Conservation (phyloP, 2,888 invertebrate species). For the Panopea generosa region DNA sequence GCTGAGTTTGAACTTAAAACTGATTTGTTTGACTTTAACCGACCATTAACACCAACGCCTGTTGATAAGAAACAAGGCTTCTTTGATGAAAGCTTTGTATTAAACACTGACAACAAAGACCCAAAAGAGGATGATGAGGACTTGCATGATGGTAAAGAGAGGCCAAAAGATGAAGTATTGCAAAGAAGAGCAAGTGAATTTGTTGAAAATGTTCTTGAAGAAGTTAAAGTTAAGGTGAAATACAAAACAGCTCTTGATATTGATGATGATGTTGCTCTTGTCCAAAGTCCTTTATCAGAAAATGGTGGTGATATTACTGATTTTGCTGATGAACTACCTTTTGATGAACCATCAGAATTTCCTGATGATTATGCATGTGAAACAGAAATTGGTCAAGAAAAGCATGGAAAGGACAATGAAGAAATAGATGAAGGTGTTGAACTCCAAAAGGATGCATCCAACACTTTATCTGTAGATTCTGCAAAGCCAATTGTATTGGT, state of each 20-base stretch:
- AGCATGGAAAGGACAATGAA: neutral
- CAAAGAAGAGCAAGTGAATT: slow-evolving; percentile 79
- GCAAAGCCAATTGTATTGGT: slow-evolving; percentile 51
- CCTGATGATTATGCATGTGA: slow-evolving; percentile 35
- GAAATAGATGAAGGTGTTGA: neutral
- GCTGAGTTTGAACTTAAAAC: slow-evolving; percentile 65
- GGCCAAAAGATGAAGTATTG: slow-evolving; percentile 46
- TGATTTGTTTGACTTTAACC: slow-evolving; percentile 86
- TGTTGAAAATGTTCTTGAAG: slow-evolving; percentile 81
- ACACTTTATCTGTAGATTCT: slow-evolving; percentile 13
- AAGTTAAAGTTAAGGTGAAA: slow-evolving; percentile 77
- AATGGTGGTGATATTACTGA: slow-evolving; percentile 59
- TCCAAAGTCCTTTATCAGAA: slow-evolving; percentile 62
- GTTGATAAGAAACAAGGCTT: slow-evolving; percentile 77
- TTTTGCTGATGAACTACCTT: slow-evolving; percentile 55
- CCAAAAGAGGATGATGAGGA: slow-evolving; percentile 55
- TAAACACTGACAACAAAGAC: slow-evolving; percentile 25
- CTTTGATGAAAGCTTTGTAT: slow-evolving; percentile 59
- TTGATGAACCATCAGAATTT: slow-evolving; percentile 43
- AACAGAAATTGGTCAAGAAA: neutral
- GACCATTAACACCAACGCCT: slow-evolving; percentile 86
- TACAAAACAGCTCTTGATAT: slow-evolving; percentile 56
- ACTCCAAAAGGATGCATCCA: neutral
- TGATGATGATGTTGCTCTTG: slow-evolving; percentile 58
- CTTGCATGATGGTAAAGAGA: neutral